Percentiles rank a stretch among this genome's conserved stretches.
These are phyloP conservation scores for Eulemur macaco DNA, from an alignment of 2,113 vertebrate species.

Conservation along the genomic window DNA sequence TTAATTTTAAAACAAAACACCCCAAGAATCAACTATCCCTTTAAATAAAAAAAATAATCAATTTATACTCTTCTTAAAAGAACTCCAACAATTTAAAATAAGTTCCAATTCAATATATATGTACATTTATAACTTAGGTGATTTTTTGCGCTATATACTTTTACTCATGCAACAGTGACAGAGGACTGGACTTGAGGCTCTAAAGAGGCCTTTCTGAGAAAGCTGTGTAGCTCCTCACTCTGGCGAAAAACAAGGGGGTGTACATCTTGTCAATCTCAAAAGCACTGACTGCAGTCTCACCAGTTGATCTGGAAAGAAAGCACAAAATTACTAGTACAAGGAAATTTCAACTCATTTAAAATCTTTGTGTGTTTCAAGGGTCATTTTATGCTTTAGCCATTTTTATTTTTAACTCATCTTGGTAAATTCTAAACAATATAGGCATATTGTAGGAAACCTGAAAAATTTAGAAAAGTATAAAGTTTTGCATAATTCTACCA, in stretches of 20 bases:
- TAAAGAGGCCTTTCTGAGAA: conserved; percentile 95
- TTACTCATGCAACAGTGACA: conserved; percentile 82
- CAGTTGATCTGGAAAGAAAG: conserved; percentile 89
- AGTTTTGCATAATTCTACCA: neutral
- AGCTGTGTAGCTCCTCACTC: conserved; percentile 98
- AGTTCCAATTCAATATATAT: conserved; percentile 83
- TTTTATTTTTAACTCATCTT: neutral
- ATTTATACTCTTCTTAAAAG: conserved; percentile 82
- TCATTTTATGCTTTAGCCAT: neutral
- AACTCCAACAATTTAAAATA: conserved; percentile 81
- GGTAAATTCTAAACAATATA: neutral
- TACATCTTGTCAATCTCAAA: conserved; percentile 99
- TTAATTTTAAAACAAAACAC: conserved; percentile 76
- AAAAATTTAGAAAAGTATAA: neutral
- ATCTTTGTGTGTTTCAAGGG: neutral
- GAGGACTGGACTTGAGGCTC: conserved; percentile 70
- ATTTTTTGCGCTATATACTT: conserved; percentile 76
- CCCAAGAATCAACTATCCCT: conserved; percentile 72
- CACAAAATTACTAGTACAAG: neutral
- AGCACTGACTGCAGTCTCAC: conserved; percentile 94
- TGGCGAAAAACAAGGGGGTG: conserved; percentile 94
- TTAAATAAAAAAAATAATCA: conserved; percentile 80
- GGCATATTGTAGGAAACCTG: neutral
- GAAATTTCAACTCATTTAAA: neutral
- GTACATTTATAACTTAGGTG: conserved; percentile 85